Base-by-base conservation (phyloP, 2,888 invertebrate genomes). In the Caenorhabditis sulstoni region DNA sequence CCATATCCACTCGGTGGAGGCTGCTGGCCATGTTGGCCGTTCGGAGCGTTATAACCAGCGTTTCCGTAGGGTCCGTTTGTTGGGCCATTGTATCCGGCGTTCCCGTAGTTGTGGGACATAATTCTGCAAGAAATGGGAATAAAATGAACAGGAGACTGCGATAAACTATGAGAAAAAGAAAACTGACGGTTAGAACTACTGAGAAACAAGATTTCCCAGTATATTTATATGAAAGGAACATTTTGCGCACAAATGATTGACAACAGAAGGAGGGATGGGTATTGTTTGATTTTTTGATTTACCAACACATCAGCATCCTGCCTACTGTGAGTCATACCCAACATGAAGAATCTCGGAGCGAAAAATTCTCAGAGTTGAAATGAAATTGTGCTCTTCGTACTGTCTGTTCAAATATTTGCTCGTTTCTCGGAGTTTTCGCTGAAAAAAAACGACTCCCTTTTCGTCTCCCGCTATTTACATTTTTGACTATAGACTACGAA, bases 51-150 rank as follows among this genome's bases (percentile, higher is more conserved):
- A 29, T 73, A 73, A n/a, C 73, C 73, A 50, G 73, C 73, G 14
- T 61, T 68, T 29, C 67, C 62, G 45, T 76, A 50, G 0, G 67
- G 67, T 4, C 67, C 67, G 16, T 62, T 68, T n/a, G 45, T 45
- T 1, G 75, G 75, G 0, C 75, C 75, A 18, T 68, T 76, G 57
- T 67, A 76, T 4, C 75, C 75, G 11, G 75, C 75, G 55, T 76
- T 76, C n/a, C 75, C 75, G 50, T 76, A 76, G 50, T 76, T 76
- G 62, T 76, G 49, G 8, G 75, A 61, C 75, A 76, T 74, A 7
- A 8, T 44, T 61, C 59, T 74, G n/a, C 47, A 47, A 44, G 0
- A 59, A 39, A 58, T 4, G 20, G 8, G 22, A 41, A n/a, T n/a
- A n/a, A 41, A 20, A 5, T 29, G n/a, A 58, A 41, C 20, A 41